Percentiles rank a stretch among this genome's conserved stretches.
Conservation (phyloP, 1,140 invertebrate species). For the Uloborus diversus region DNA sequence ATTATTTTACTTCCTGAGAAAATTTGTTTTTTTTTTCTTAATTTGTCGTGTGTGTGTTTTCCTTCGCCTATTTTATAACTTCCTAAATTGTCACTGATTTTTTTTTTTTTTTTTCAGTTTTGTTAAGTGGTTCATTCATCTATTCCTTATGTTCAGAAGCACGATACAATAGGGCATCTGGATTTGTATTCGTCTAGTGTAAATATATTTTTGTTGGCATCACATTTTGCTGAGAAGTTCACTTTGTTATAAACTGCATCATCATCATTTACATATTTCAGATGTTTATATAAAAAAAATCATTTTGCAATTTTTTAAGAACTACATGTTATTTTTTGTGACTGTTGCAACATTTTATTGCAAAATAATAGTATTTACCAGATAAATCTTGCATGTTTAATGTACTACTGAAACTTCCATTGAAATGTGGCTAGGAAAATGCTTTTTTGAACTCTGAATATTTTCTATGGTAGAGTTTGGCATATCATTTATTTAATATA, state of each 20-base stretch:
- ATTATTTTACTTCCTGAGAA: no score
- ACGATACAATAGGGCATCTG: background rate
- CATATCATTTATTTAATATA: no score
- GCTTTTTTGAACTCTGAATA: no score
- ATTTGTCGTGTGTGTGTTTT: background rate
- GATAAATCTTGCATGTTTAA: no score
- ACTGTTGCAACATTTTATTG: no score
- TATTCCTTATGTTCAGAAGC: background rate
- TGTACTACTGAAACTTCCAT: no score
- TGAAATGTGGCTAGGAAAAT: no score
- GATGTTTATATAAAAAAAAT: no score
- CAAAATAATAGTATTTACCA: no score
- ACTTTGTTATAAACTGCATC: conserved; percentile 33
- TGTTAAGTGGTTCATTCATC: background rate
- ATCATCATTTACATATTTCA: conserved; percentile 9
- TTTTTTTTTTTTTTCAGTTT: conserved; percentile 21
- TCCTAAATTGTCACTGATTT: background rate
- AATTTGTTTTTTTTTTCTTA: background rate
- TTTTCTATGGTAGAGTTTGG: no score
- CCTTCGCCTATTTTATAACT: background rate
- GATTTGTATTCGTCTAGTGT: conserved; percentile 5
- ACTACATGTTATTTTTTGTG: no score
- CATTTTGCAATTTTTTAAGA: no score
- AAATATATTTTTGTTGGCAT: conserved; percentile 26
- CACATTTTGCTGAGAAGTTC: background rate